A percentile compares a stretch with the other conserved stretches of the same genome.
These are phyloP conservation scores for Scelioninae gen. 1 DNA, from an alignment of 2,888 invertebrate species.

Conservation along the genomic window DNA sequence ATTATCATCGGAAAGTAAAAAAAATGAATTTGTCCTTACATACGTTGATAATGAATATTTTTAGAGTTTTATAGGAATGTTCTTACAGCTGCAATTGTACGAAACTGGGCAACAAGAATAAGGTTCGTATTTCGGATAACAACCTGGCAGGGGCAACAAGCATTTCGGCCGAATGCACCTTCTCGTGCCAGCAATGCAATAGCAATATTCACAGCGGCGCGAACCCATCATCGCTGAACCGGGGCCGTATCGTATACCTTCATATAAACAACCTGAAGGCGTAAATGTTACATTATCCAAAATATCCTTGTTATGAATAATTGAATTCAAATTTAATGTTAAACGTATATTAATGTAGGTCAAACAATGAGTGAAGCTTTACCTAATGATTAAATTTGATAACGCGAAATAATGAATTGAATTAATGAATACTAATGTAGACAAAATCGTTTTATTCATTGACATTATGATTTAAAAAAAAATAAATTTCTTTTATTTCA, in stretches of 20 bases:
- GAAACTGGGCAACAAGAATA: constrained; percentile 92
- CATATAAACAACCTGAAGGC: constrained; percentile 87
- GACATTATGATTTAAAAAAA: too few relatives aligned
- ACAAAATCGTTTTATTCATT: too few relatives aligned
- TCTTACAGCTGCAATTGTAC: constrained; percentile 88
- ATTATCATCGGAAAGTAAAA: too few relatives aligned
- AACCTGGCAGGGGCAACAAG: constrained; percentile 90
- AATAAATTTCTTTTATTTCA: too few relatives aligned
- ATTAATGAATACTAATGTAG: constrained; percentile 6
- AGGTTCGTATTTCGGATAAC: constrained; percentile 87
- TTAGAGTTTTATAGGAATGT: constrained; percentile 40
- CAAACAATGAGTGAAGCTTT: constrained; percentile 39
- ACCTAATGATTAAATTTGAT: constrained; percentile 14
- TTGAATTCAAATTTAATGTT: constrained; percentile 28
- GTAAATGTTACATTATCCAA: constrained; percentile 23
- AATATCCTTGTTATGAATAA: constrained; percentile 34
- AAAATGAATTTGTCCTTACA: too few relatives aligned
- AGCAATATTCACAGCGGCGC: constrained; percentile 93
- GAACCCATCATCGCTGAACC: constrained; percentile 93
- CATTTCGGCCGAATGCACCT: constrained; percentile 92
- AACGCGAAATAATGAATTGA: constrained; percentile 19
- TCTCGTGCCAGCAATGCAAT: constrained; percentile 87
- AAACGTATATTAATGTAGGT: constrained; percentile 33
- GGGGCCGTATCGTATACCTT: constrained; percentile 90
- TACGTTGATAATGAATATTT: too few relatives aligned